Evolutionary conservation across 2,888 invertebrate genomes (phyloP), one percentile per base, ranked within the genome.

Genomic region (Lasioglossum figueresi): DNA sequence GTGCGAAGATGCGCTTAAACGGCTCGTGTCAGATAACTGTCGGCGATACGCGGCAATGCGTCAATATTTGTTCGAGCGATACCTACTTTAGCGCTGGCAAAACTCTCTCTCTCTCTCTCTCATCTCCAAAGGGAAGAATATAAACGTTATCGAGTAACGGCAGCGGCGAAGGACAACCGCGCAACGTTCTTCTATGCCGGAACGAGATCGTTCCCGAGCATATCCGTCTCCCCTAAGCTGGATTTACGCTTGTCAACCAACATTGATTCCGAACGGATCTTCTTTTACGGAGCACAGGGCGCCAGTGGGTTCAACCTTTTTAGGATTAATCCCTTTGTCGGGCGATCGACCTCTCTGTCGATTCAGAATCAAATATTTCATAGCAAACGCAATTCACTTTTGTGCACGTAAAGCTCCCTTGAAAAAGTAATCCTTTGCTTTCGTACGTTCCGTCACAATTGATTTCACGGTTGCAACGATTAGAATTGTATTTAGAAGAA

Each of bases 141-240:
- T 79, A 80, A 84, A 89, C 71, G 79, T 79, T 76, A 88, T 83
- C 56, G 88, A 80, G 83, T 85, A n/a, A n/a, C 52, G 70, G 85
- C 78, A 63, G 45, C 23, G 63, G 52, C 37, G 75, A 31, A 68
- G 66, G 72, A 59, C 27, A 31, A 63, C 56, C 23, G 19, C 63
- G 37, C 40, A 27, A 34, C 56, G 31, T 56, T 76, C 43, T 63
- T 45, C 76, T 43, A 6, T 23, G 68, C 12, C 43, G 48, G 19
- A 37, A 52, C 48, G n/a, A 37, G 34, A 48, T 37, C 68, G 63
- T 45, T 31, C 19, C 31, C 40, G 37, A 6, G 37, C 19, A 34
- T 48, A 27, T 70, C 37, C 19, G 45, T 66, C 23, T 12, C 6
- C 2, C 4, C 40, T 27, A 45, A 45, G 43, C 45, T 45, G 45